These are phyloP conservation scores for Myotis lucifugus DNA, from an alignment of 2,113 vertebrate genomes.

Conservation along the genomic window DNA sequence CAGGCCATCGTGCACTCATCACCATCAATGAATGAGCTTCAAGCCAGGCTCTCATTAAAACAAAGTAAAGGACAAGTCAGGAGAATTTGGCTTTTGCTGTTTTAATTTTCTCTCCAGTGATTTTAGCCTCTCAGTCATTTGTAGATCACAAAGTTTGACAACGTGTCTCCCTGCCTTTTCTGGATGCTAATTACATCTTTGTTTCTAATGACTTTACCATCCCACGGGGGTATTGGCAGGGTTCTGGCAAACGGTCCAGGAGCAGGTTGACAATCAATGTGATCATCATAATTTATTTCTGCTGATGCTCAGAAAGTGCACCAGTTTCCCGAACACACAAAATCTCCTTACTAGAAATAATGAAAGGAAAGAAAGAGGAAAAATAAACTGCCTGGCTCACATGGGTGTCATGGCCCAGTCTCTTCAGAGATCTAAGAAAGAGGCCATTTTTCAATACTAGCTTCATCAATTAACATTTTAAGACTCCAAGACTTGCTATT, in stretches of 20 bases:
- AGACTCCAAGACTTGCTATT: background rate
- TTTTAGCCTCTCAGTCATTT: constrained; percentile 31
- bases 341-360: background rate
- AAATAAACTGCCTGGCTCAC: background rate
- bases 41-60: constrained; percentile 37
- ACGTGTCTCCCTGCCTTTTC: constrained; percentile 27
- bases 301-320: constrained; percentile 19
- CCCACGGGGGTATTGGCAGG: background rate
- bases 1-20: background rate
- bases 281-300: constrained; percentile 28
- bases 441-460: background rate
- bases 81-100: constrained; percentile 30
- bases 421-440: background rate
- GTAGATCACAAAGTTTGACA: constrained; percentile 67
- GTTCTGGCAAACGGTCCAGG: constrained; percentile 24
- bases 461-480: constrained; percentile 41
- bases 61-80: constrained; percentile 37
- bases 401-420: background rate
- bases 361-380: background rate
- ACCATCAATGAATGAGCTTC: background rate
- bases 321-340: background rate
- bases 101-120: constrained; percentile 54
- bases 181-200: constrained; percentile 63
- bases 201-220: constrained; percentile 45
- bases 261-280: constrained; percentile 8